Evolutionary conservation across 2,797 vertebrate species (phyloP).

Genomic region (Clamator glandarius): DNA sequence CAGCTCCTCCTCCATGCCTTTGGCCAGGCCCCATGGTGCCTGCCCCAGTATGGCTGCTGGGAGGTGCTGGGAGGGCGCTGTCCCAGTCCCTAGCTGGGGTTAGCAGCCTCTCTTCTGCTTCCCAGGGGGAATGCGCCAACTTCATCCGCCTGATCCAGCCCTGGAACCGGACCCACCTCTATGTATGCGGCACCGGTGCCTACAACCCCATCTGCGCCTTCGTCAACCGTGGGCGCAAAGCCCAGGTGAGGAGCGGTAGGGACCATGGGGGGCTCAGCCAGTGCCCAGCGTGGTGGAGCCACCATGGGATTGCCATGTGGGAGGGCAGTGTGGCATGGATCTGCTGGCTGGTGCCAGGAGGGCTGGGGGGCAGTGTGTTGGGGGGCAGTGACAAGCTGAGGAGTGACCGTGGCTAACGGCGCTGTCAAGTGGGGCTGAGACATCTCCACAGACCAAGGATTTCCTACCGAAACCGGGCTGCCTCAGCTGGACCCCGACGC

Average conservation of each 20-base stretch:
- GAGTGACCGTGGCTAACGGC: background rate
- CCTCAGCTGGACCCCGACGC: background rate
- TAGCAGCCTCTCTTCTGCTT: conserved; percentile 3
- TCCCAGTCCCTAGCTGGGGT: background rate
- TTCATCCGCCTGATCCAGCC: conserved; percentile 98
- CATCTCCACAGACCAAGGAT: background rate
- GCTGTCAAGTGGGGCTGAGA: background rate
- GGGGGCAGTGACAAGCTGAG: background rate
- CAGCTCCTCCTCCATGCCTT: background rate
- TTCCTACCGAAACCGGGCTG: background rate
- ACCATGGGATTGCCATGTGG: accelerated
- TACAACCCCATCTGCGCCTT: conserved; percentile 98
- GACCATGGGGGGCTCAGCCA: background rate
- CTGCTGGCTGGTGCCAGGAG: background rate
- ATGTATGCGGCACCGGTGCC: conserved; percentile 95
- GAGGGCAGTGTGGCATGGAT: accelerated
- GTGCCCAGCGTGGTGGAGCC: background rate
- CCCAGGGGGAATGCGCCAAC: conserved; percentile 96
- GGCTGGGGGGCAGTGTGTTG: background rate
- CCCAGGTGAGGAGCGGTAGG: conserved; percentile 86
- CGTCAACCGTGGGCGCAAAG: conserved; percentile 93
- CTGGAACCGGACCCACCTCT: conserved; percentile 98
- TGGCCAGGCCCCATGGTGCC: background rate
- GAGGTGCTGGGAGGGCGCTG: background rate
- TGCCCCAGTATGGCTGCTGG: accelerated